Evolutionary conservation across 2,113 vertebrate species (phyloP), one percentile per base, ranked within the genome.

Genomic region (Lophius piscatorius): DNA sequence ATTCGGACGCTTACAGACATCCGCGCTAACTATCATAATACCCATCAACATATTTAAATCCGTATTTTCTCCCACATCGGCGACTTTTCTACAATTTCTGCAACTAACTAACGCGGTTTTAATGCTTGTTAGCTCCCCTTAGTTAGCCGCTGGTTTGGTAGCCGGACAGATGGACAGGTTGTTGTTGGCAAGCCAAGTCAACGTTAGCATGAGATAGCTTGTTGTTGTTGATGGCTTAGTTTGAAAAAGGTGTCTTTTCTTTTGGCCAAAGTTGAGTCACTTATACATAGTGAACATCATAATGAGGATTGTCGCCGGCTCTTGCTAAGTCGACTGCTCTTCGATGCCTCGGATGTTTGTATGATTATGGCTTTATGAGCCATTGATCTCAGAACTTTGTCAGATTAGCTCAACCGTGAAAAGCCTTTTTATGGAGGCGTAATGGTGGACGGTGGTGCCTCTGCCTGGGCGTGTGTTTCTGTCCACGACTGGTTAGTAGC

Each of bases 121-220:
- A n/a, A n/a, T n/a, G 67, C 26, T 31, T 59, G 61, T 64, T 77
- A 80, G 78, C 72, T 80, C 23, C 51, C 57, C n/a, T 59, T 73
- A 35, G 71, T 65, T 84, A 89, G 87, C 83, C 75, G 2, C 77
- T 75, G 78, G 76, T 65, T 70, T 63, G 50, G 78, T 58, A 80
- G 68, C 69, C 76, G 85, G 84, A 84, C 87, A 83, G 76, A 83
- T 78, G 83, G 88, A 85, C 86, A 88, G 86, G 82, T 88, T 88
- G 86, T 89, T 90, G 81, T 84, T 80, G 72, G 79, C 42, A 65
- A 86, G 77, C 79, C 83, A 79, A 86, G 82, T 86, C 80, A 81
- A 78, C 76, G 81, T 72, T 88, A 86, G 84, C 85, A 84, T 77
- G 47, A 66, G 78, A 70, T 85, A 80, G 85, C 78, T 82, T 86